Conservation (phyloP, 2,797 vertebrate genomes). For the Hydrophis major region DNA sequence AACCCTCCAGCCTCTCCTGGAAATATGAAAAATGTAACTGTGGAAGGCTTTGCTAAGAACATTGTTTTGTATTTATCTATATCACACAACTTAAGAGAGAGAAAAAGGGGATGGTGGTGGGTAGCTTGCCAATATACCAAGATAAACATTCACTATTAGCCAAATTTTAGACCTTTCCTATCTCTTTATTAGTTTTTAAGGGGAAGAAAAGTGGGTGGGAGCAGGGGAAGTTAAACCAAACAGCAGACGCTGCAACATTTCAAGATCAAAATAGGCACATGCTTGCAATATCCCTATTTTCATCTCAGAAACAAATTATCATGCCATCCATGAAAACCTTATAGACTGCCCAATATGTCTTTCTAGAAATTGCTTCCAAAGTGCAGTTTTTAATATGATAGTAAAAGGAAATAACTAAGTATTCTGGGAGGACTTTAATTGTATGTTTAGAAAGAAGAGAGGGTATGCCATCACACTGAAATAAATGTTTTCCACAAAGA, state of each 20-base stretch:
- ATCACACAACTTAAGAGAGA: not conserved
- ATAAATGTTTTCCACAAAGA: not conserved
- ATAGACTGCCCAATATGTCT: not conserved
- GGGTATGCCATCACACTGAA: not conserved
- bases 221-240: not conserved
- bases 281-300: not conserved
- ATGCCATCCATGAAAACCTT: not conserved
- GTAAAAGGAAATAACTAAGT: not conserved
- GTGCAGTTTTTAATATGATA: not conserved
- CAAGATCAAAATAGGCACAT: not conserved
- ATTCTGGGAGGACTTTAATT: not conserved
- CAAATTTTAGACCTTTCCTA: constrained; percentile 7
- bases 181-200: not conserved
- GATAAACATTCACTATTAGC: not conserved
- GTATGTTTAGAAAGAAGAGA: not conserved
- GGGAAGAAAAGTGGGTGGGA: not conserved
- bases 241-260: not conserved
- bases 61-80: not conserved
- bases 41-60: not conserved
- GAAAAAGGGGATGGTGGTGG: not conserved
- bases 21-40: not conserved
- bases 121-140: not conserved
- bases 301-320: not conserved
- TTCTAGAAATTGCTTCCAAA: not conserved
- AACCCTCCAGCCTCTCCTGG: not conserved